Percentiles rank a stretch among this genome's conserved stretches.
Conservation (phyloP, 2,113 vertebrate genomes). For the Aegotheles bennettii region DNA sequence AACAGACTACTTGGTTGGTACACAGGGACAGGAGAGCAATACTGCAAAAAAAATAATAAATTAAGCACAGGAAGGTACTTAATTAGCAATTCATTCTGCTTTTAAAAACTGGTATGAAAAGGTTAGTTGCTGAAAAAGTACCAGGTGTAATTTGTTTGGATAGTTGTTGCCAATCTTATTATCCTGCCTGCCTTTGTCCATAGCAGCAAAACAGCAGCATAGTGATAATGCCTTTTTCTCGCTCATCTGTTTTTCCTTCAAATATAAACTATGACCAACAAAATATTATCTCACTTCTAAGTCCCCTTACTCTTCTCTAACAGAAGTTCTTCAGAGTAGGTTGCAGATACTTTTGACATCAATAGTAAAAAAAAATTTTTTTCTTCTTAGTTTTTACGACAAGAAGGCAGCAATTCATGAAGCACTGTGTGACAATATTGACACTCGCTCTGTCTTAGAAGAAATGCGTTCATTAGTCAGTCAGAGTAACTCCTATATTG, state of each 20-base stretch:
- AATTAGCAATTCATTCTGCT: neutral
- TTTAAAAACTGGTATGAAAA: neutral
- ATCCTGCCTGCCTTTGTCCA: neutral
- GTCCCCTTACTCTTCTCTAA: neutral
- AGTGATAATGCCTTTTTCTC: neutral
- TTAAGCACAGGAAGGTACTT: neutral
- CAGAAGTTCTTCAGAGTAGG: neutral
- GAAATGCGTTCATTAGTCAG: constrained; percentile 88
- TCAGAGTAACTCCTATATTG: constrained; percentile 91
- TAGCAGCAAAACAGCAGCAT: neutral
- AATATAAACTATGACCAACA: neutral
- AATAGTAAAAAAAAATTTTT: neutral
- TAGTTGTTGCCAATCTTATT: neutral
- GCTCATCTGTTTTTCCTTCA: neutral
- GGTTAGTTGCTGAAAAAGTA: neutral
- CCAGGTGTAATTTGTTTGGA: neutral
- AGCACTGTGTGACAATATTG: constrained; percentile 92
- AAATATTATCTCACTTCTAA: neutral
- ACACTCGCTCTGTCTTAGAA: constrained; percentile 88
- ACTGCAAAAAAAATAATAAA: neutral
- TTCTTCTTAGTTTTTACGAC: constrained; percentile 79
- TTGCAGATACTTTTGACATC: neutral
- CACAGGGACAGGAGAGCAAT: neutral
- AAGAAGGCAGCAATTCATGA: constrained; percentile 83
- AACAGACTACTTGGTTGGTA: neutral